Percentiles rank a stretch among this genome's conserved stretches.
phyloP scores from a whole-genome alignment of 2,797 vertebrate genomes.

The Psittacula derbiana region DNA sequence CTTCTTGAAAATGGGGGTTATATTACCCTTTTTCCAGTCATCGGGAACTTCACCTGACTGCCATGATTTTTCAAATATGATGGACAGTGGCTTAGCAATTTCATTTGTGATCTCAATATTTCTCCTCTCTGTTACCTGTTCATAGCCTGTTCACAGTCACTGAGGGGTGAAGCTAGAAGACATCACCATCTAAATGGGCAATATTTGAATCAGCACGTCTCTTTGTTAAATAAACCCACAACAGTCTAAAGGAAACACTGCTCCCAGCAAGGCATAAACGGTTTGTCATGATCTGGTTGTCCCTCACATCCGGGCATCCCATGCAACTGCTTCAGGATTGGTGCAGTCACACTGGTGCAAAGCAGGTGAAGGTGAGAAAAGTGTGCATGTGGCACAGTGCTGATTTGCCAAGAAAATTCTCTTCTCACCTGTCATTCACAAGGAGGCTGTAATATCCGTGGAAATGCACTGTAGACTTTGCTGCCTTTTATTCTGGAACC shows the following conservation, averaged over 20 bases:
- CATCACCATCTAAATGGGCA: accelerated
- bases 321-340: accelerated
- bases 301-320: accelerated
- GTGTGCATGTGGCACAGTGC: accelerated
- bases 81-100: too few relatives aligned
- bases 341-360: not conserved
- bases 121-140: not conserved
- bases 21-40: too few relatives aligned
- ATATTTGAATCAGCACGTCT: not conserved
- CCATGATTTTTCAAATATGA: too few relatives aligned
- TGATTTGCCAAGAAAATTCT: not conserved
- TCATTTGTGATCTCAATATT: not conserved
- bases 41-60: too few relatives aligned
- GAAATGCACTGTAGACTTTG: not conserved
- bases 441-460: not conserved
- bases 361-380: not conserved
- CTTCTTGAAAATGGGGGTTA: too few relatives aligned
- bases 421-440: not conserved
- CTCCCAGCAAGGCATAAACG: not conserved
- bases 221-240: not conserved
- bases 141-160: accelerated
- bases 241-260: accelerated
- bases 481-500: slow-evolving; percentile 43
- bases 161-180: not conserved
- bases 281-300: not conserved